These are phyloP conservation scores for Physocephala rufipes DNA, from an alignment of 2,888 invertebrate genomes.

Conservation along the genomic window DNA sequence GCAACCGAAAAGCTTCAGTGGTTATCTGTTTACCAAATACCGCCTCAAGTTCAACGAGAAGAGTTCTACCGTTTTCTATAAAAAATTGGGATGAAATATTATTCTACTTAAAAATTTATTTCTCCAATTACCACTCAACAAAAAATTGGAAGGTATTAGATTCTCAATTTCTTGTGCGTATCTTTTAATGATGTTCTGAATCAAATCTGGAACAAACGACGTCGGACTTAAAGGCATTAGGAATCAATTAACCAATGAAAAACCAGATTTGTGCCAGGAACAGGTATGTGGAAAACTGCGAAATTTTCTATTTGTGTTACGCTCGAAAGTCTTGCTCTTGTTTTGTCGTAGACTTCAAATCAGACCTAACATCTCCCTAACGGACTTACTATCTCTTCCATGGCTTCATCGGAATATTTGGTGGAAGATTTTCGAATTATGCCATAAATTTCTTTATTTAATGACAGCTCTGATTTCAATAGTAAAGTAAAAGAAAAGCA, in stretches of 20 bases:
- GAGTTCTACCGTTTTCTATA: constrained; percentile 60
- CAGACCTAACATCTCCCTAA: too few relatives aligned
- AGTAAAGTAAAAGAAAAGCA: too few relatives aligned
- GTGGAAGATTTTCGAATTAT: too few relatives aligned
- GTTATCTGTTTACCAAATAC: constrained; percentile 69
- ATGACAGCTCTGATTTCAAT: too few relatives aligned
- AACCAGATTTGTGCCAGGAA: too few relatives aligned
- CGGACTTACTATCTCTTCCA: too few relatives aligned
- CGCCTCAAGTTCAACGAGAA: constrained; percentile 69
- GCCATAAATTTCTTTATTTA: too few relatives aligned
- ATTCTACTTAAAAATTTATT: background rate
- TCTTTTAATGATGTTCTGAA: constrained; percentile 19
- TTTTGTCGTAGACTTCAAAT: too few relatives aligned
- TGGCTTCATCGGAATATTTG: too few relatives aligned
- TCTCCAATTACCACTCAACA: constrained; percentile 5
- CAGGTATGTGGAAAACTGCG: too few relatives aligned
- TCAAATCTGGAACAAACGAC: constrained; percentile 19
- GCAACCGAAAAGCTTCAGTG: constrained; percentile 70
- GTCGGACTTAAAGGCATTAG: constrained; percentile 26
- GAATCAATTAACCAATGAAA: background rate
- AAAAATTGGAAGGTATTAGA: background rate
- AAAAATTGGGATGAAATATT: background rate
- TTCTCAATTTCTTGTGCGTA: background rate
- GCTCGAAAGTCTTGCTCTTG: too few relatives aligned
- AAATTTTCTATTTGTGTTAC: too few relatives aligned